Conservation (phyloP, 2,113 vertebrate genomes). For the Pampusana beccarii region DNA sequence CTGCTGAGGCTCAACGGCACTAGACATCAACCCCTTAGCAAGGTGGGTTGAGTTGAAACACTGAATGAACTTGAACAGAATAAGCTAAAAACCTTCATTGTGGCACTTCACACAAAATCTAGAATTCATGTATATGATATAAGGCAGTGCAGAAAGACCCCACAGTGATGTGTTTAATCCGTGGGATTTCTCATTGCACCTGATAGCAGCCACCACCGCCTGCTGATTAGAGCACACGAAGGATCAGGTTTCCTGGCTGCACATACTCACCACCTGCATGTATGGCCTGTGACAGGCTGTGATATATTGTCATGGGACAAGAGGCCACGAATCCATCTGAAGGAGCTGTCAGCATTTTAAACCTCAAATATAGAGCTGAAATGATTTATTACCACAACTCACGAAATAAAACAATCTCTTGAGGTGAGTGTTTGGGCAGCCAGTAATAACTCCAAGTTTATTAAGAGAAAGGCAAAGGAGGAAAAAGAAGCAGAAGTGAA, state of each 20-base stretch:
- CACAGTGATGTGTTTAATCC: background rate
- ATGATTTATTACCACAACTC: background rate
- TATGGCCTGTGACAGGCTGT: background rate
- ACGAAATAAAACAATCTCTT: background rate
- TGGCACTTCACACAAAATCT: background rate
- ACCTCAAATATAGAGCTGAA: background rate
- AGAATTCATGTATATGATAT: accelerated
- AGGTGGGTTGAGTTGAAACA: background rate
- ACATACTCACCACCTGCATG: background rate
- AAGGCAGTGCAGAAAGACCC: background rate
- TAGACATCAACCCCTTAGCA: background rate
- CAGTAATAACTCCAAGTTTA: background rate
- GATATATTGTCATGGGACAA: background rate
- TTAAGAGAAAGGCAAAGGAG: background rate
- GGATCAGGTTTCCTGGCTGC: background rate
- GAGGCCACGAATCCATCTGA: background rate
- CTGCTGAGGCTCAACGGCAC: background rate
- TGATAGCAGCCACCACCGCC: background rate
- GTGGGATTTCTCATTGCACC: background rate
- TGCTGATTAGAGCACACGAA: background rate
- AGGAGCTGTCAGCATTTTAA: background rate
- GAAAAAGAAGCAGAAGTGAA: background rate
- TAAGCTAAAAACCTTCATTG: background rate
- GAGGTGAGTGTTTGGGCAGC: background rate
- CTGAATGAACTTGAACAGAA: background rate